phyloP scores from a whole-genome alignment of 2,797 vertebrate species.

The Emydoidea blandingii region DNA sequence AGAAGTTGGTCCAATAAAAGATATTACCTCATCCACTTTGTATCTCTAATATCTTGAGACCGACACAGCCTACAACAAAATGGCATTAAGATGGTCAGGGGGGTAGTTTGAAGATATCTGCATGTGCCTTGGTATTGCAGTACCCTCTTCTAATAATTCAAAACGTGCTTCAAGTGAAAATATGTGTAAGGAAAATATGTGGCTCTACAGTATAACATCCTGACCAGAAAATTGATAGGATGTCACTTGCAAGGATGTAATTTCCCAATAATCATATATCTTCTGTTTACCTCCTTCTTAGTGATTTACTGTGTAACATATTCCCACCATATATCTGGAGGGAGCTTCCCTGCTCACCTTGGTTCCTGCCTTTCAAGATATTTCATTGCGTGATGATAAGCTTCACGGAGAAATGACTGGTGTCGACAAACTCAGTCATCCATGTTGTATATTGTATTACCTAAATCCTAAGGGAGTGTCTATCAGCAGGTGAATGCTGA shows the following conservation, averaged over 20 bases:
- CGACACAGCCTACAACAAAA: not conserved
- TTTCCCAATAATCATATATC: not conserved
- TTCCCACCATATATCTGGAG: constrained; percentile 26
- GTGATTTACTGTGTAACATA: constrained; percentile 32
- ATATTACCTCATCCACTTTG: not conserved
- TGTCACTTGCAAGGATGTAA: not conserved
- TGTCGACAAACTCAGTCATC: constrained; percentile 71
- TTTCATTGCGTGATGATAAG: constrained; percentile 51
- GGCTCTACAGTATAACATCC: not conserved
- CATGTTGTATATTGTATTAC: constrained; percentile 56
- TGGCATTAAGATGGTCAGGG: not conserved
- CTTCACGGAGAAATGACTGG: constrained; percentile 43
- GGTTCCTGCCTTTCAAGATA: constrained; percentile 38
- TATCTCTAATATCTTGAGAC: not conserved
- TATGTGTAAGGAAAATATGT: not conserved
- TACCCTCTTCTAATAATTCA: not conserved
- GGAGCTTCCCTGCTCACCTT: constrained; percentile 46
- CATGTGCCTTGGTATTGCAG: not conserved
- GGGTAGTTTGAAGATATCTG: not conserved
- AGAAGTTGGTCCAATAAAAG: not conserved
- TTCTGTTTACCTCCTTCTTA: constrained; percentile 27
- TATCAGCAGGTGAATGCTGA: constrained; percentile 39
- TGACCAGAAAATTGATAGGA: not conserved
- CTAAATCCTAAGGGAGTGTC: constrained; percentile 48
- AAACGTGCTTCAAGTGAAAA: not conserved